These are phyloP conservation scores for Acanthopagrus latus DNA, from an alignment of 2,797 vertebrate genomes.

Conservation along the genomic window DNA sequence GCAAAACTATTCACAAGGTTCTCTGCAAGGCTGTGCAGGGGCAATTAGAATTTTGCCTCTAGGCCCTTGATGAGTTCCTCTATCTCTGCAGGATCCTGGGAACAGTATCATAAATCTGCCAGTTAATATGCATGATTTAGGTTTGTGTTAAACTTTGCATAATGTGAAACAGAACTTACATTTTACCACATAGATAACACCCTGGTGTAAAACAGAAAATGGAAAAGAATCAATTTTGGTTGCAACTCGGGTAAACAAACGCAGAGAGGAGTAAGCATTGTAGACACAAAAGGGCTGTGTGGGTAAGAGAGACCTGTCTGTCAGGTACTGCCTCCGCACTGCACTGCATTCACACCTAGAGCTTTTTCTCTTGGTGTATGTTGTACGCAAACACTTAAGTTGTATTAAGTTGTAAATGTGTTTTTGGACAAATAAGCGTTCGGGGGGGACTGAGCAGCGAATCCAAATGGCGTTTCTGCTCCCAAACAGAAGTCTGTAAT, in stretches of 20 bases:
- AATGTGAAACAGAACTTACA: slow-evolving; percentile 39
- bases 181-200: slow-evolving; percentile 6
- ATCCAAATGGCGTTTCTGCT: slow-evolving; percentile 39
- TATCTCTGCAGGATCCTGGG: slow-evolving; percentile 67
- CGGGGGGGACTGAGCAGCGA: slow-evolving; percentile 1
- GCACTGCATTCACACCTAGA: slow-evolving; percentile 4
- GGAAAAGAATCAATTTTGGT: slow-evolving; percentile 10
- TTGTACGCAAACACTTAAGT: slow-evolving; percentile 18
- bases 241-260: slow-evolving; percentile 35
- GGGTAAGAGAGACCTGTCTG: slow-evolving; percentile 26
- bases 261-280: background rate
- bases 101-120: slow-evolving; percentile 64
- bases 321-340: slow-evolving; percentile 20
- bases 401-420: slow-evolving; percentile 13
- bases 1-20: slow-evolving; percentile 79
- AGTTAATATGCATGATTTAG: slow-evolving; percentile 69
- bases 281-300: slow-evolving; percentile 5
- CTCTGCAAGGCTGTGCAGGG: slow-evolving; percentile 71
- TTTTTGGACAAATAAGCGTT: slow-evolving; percentile 34
- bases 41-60: slow-evolving; percentile 76
- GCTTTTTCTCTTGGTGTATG: slow-evolving; percentile 13
- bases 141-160: slow-evolving; percentile 54
- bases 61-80: slow-evolving; percentile 74
- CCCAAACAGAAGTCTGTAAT: slow-evolving; percentile 42
- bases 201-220: background rate